Evolutionary conservation across 2,888 invertebrate genomes (phyloP), one percentile per base, ranked within the genome.

Genomic region (Spodoptera exigua): DNA sequence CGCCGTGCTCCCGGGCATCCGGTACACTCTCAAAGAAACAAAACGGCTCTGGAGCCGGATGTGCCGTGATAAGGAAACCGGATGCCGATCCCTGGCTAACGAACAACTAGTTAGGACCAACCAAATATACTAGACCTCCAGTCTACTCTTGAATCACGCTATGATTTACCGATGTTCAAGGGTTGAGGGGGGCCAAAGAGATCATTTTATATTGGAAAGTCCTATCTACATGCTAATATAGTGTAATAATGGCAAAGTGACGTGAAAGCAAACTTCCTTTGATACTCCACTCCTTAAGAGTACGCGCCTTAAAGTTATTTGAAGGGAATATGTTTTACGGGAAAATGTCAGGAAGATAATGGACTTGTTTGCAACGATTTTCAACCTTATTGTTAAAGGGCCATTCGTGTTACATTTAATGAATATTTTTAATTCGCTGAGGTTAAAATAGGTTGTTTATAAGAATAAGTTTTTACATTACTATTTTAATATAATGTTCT

Each of bases 51-150:
- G 78, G 66, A 74, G 78, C 87, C 89, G 89, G 91, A 91, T 84
- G 81, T 71, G 70, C 71, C 83, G 79, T 89, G 89, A 91, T 90
- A 89, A 88, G 89, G 88, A 89, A 87, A 89, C 90, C 87, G 90
- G 90, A 90, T 76, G 85, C 84, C 82, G 80, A 88, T 86, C 86
- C 84, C 77, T 76, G 77, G 79, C 88, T 89, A 90, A 90, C 90
- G 87, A 90, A 90, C 89, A 85, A 87, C 88, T 86, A 88, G 84
- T 83, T 82, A 76, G 80, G 78, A 69, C 61, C 78, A 58, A 73
- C 89, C 87, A 86, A 58, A 45, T 51, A 51, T 52, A 40, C 61
- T 27, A 65, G 89, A 85, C 69, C 88, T 43, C 61, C 68, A 58
- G 57, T 58, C 39, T 39, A 51, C 45, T 64, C 69, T 72, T 58